These are phyloP conservation scores for Drosophila sturtevanti DNA, from an alignment of 1,140 invertebrate species.

Conservation along the genomic window DNA sequence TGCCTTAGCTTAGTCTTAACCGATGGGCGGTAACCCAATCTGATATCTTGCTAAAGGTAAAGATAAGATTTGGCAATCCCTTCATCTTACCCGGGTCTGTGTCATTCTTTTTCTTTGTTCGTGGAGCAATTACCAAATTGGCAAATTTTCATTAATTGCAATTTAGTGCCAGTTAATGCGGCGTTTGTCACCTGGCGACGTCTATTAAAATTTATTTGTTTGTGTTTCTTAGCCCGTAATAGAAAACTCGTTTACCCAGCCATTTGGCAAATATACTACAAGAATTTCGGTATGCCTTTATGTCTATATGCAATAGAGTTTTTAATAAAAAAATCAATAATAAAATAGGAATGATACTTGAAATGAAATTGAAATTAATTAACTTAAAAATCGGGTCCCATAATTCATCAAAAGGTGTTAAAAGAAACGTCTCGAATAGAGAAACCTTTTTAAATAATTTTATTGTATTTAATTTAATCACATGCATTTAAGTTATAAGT, in stretches of 20 bases:
- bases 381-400: no score
- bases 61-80: constrained; percentile 4
- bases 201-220: constrained; percentile 71
- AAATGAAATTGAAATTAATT: no score
- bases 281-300: background rate
- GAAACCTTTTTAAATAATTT: no score
- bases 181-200: constrained; percentile 63
- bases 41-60: background rate
- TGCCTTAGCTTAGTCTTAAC: background rate
- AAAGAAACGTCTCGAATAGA: no score
- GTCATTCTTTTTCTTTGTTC: background rate
- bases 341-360: no score
- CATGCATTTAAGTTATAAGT: no score
- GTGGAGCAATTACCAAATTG: constrained; percentile 49
- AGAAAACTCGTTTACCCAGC: constrained; percentile 8
- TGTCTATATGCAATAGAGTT: background rate
- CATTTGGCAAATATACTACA: background rate
- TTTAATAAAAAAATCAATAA: no score
- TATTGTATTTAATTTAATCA: no score
- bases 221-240: constrained; percentile 50
- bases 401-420: no score
- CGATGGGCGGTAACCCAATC: background rate
- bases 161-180: constrained; percentile 63
- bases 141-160: constrained; percentile 65
- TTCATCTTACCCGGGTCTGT: background rate